phyloP scores from a whole-genome alignment of 1,140 invertebrate genomes.

The Solenopsis fugax region DNA sequence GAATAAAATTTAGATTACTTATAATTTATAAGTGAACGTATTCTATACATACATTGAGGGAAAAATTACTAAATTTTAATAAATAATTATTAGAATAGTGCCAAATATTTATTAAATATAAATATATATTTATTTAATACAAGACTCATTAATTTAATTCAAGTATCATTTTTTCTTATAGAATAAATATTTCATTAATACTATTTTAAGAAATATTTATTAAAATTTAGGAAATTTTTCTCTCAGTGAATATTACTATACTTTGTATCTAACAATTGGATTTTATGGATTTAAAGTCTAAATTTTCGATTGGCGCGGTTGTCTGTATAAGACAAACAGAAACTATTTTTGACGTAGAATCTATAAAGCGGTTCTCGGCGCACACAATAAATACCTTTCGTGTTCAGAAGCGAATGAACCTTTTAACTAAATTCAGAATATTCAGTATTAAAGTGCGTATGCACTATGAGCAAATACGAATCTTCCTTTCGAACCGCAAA shows the following conservation, averaged over 20 bases:
- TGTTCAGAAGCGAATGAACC: not conserved
- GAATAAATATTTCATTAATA: too few species aligned
- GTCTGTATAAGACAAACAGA: not conserved
- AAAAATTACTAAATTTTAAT: too few species aligned
- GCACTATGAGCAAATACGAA: not conserved
- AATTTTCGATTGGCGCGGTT: not conserved
- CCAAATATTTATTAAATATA: too few species aligned
- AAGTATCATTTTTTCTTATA: too few species aligned
- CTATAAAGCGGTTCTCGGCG: not conserved
- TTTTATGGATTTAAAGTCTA: not conserved
- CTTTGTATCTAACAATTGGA: not conserved
- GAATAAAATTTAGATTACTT: not conserved
- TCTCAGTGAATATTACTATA: not conserved
- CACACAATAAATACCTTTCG: not conserved
- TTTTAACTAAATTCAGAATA: not conserved
- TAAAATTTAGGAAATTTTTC: too few species aligned
- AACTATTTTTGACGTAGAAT: not conserved
- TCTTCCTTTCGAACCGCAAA: not conserved
- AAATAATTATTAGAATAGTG: too few species aligned
- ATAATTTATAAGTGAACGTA: not conserved
- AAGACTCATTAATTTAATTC: too few species aligned
- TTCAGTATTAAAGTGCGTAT: not conserved
- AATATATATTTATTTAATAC: too few species aligned
- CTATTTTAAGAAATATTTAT: too few species aligned
- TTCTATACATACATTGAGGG: not conserved